These are phyloP conservation scores for Mus spretus DNA, from an alignment of 2,797 vertebrate genomes.

Conservation along the genomic window DNA sequence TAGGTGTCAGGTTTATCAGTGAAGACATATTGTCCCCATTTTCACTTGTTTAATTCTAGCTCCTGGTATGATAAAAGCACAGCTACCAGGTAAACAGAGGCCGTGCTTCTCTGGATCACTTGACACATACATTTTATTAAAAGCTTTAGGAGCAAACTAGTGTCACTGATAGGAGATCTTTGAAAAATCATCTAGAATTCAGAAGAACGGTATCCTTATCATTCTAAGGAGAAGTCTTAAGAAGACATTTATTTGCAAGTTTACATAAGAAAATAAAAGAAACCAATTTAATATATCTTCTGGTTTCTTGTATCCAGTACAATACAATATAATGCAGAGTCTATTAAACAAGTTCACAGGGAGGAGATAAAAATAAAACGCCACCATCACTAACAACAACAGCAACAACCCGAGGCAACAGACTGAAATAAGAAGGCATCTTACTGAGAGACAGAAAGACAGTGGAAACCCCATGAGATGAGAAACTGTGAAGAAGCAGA, in stretches of 20 bases:
- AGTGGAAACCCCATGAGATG: conserved; percentile 19
- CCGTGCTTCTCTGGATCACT: neutral
- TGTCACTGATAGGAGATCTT: neutral
- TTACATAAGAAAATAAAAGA: conserved; percentile 43
- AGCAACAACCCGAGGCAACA: conserved; percentile 15
- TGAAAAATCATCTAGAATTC: neutral
- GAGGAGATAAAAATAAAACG: conserved; percentile 50
- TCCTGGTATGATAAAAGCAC: neutral
- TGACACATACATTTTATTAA: neutral
- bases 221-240: neutral
- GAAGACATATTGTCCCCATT: neutral
- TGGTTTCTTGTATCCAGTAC: neutral
- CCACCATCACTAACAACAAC: neutral
- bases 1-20: neutral
- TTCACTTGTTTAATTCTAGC: neutral
- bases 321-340: conserved; percentile 53
- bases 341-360: conserved; percentile 36
- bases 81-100: neutral
- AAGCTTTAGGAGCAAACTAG: neutral
- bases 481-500: conserved; percentile 42
- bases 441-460: neutral
- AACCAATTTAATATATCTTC: conserved; percentile 39
- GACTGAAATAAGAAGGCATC: conserved; percentile 30
- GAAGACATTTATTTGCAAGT: conserved; percentile 26
- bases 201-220: conserved; percentile 17